A percentile compares a stretch with the other conserved stretches of the same genome.
Conservation (phyloP, 2,888 invertebrate genomes). For the Pogonocherus hispidulus region DNA sequence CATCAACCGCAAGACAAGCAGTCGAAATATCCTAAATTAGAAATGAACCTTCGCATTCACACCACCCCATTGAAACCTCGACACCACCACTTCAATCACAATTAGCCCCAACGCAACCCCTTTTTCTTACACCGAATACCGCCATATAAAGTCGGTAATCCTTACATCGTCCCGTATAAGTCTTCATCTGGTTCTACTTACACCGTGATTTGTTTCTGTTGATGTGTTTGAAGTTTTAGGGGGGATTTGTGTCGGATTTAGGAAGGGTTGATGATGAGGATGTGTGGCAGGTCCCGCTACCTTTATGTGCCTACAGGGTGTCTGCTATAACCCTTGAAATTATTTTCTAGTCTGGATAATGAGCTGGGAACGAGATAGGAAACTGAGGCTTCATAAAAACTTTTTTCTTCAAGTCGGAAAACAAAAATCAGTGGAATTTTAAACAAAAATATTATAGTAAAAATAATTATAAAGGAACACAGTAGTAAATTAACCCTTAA, state of each 20-base stretch:
- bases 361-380: too few relatives aligned
- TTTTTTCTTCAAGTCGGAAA: too few relatives aligned
- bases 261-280: slow-evolving; percentile 64
- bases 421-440: too few relatives aligned
- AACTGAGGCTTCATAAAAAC: too few relatives aligned
- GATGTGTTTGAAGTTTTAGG: slow-evolving; percentile 62
- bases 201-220: slow-evolving; percentile 64
- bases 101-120: slow-evolving; percentile 17
- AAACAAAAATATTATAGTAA: too few relatives aligned
- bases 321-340: too few relatives aligned
- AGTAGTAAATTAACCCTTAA: too few relatives aligned
- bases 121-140: slow-evolving; percentile 7
- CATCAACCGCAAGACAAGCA: too few relatives aligned
- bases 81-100: slow-evolving; percentile 22
- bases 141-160: slow-evolving; percentile 54
- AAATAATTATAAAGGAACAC: too few relatives aligned
- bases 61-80: background rate
- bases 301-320: slow-evolving; percentile 13
- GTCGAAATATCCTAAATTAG: background rate
- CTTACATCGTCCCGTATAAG: slow-evolving; percentile 63
- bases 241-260: slow-evolving; percentile 61
- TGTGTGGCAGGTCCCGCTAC: slow-evolving; percentile 55
- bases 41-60: background rate
- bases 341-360: too few relatives aligned
- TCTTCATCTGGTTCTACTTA: slow-evolving; percentile 65